Base-by-base conservation (phyloP, 2,888 invertebrate species). In the Brachyptera putata region DNA sequence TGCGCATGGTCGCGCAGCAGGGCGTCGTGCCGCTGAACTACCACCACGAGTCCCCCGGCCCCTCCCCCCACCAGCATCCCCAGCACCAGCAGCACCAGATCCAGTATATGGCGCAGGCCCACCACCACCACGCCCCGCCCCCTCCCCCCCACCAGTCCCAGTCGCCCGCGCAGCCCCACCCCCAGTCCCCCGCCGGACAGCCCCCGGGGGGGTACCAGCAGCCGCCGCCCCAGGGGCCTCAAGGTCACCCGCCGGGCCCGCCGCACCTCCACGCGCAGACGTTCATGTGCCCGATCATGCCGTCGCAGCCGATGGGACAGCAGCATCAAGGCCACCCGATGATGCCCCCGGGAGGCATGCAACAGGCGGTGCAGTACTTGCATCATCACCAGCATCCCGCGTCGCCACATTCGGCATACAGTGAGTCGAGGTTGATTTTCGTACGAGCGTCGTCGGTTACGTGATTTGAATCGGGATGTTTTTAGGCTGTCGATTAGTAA, bases 241-340 rank as follows among this genome's bases (percentile, higher is more conserved):
- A 61, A 26, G 63, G 58, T 7, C 63, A 60, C 26, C 30, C 7
- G 11, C 18, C 16, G 9, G 34, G 34, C 11, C 39, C 62, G 11
- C 34, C 57, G 30, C 59, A 60, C 36, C 56, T 49, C 7, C 64
- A 56, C 16, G 55, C 59, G 11, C 82, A 79, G 71, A 82, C 81
- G 61, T 76, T 84, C 63, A 79, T 84, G 76, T 84, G 83, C 69
- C 80, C 82, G 36, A 73, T 82, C 61, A 73, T 84, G 64, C 79
- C 78, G n/a, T 57, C 57, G 39, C 48, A 61, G 60, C 59, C 59
- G 14, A 50, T 62, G n/a, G 60, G 55, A 21, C 37, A 57, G 34
- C 59, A 56, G 30, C 57, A 36, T 14, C 58, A 60, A 25, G 59
- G 71, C 64, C 69, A 75, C 68, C 71, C 70, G 24, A 68, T 75